Percentiles rank a stretch among this genome's conserved stretches.
phyloP scores from a whole-genome alignment of 2,888 invertebrate genomes.

The Camptogramma bilineatum region DNA sequence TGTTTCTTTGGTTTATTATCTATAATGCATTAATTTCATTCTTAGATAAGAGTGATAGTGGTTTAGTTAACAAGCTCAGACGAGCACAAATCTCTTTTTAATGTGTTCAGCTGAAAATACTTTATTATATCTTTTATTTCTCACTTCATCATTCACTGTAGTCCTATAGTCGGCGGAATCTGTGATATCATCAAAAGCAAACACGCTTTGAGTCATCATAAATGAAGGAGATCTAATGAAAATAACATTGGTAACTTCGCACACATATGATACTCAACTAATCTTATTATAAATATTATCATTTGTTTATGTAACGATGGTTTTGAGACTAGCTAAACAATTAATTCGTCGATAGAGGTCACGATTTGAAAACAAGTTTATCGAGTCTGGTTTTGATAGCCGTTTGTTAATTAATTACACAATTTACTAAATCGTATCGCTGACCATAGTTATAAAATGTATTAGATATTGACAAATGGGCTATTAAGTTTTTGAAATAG shows the following conservation, averaged over 20 bases:
- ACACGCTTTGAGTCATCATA: slow-evolving; percentile 56
- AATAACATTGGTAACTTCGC: slow-evolving; percentile 49
- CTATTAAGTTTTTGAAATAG: too few relatives aligned
- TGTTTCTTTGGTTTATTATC: slow-evolving; percentile 49
- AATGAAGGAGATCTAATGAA: slow-evolving; percentile 51
- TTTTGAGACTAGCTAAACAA: slow-evolving; percentile 40
- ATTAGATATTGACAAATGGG: slow-evolving; percentile 1
- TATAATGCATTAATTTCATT: slow-evolving; percentile 55
- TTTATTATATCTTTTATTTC: slow-evolving; percentile 8
- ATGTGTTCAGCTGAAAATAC: background rate
- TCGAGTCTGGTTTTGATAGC: slow-evolving; percentile 26
- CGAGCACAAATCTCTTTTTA: slow-evolving; percentile 8
- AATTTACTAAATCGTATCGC: slow-evolving; percentile 21
- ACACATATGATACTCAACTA: slow-evolving; percentile 39
- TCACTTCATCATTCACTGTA: background rate
- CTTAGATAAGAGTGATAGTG: slow-evolving; percentile 74
- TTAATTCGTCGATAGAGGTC: slow-evolving; percentile 41
- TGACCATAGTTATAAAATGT: slow-evolving; percentile 1
- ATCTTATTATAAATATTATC: slow-evolving; percentile 61
- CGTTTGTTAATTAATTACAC: slow-evolving; percentile 27
- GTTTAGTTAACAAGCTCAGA: slow-evolving; percentile 55
- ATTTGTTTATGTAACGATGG: slow-evolving; percentile 46
- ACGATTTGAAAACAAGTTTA: slow-evolving; percentile 39
- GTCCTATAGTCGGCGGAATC: slow-evolving; percentile 21
- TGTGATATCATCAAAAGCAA: slow-evolving; percentile 50